A percentile compares a stretch with the other conserved stretches of the same genome.
These are phyloP conservation scores for Gorsachius magnificus DNA, from an alignment of 2,797 vertebrate genomes.

Conservation along the genomic window DNA sequence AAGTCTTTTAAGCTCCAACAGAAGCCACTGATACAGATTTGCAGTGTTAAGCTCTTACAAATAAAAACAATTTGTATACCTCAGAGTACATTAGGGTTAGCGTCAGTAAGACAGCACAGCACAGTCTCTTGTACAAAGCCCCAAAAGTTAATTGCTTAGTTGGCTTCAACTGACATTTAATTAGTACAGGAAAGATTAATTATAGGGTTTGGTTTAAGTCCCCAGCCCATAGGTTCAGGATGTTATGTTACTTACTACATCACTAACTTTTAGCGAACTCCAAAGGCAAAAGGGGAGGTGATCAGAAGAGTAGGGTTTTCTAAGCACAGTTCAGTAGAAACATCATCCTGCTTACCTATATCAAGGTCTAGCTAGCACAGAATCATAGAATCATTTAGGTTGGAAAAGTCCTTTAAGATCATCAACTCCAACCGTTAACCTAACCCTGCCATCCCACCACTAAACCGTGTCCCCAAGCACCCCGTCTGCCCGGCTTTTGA, in stretches of 20 bases:
- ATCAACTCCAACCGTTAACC: no score
- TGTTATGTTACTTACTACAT: neutral
- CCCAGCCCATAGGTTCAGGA: neutral
- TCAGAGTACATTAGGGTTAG: neutral
- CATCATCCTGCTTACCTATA: neutral
- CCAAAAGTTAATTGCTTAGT: neutral
- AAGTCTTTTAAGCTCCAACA: neutral
- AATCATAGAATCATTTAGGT: no score
- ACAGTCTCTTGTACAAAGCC: neutral
- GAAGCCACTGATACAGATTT: neutral
- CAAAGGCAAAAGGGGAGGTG: neutral
- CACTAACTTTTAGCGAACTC: neutral
- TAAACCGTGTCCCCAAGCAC: no score
- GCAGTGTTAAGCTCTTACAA: neutral
- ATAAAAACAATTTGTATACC: rapidly evolving
- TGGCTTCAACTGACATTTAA: neutral
- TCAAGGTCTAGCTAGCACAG: neutral
- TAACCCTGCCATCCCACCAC: no score
- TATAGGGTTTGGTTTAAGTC: neutral
- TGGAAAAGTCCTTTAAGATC: no score
- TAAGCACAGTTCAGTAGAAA: neutral
- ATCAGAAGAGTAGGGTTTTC: neutral
- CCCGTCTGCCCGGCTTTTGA: no score
- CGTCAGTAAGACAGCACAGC: neutral
- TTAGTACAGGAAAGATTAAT: neutral